Evolutionary conservation across 35 echinoderm and acorn worm genomes (phyloP).

Genomic region (Hemicentrotus pulcherrimus): DNA sequence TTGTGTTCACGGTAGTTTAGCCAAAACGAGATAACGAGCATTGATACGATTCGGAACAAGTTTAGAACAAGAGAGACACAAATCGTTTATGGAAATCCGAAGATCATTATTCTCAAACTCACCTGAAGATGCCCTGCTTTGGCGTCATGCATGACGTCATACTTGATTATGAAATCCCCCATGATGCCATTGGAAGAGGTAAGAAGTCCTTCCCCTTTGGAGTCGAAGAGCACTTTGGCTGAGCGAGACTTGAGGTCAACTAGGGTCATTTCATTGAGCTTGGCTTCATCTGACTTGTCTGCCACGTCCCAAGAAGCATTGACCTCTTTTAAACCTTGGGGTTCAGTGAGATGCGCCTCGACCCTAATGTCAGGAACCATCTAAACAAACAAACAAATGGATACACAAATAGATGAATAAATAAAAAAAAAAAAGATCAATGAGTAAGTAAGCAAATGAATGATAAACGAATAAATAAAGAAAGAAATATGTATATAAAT

Average conservation of each 20-base stretch:
- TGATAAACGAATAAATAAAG: no score
- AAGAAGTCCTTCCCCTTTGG: background rate
- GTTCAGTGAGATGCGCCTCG: conserved; percentile 71
- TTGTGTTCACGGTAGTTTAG: no score
- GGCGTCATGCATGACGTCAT: conserved; percentile 80
- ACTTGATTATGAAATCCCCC: conserved; percentile 75
- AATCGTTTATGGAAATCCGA: no score
- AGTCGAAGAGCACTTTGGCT: background rate
- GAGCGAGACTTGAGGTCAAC: background rate
- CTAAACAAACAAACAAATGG: background rate
- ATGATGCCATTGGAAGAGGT: conserved; percentile 49
- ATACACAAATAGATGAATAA: no score
- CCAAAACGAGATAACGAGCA: no score
- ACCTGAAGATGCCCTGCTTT: conserved; percentile 90
- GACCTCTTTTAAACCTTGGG: conserved; percentile 60
- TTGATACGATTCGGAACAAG: no score
- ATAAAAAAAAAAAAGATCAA: no score
- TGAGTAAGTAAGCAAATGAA: no score
- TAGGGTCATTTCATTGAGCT: background rate
- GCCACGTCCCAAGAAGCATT: conserved; percentile 55
- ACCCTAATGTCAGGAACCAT: conserved; percentile 35
- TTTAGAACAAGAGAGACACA: no score
- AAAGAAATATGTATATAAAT: no score
- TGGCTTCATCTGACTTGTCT: background rate
- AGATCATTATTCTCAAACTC: background rate